These are phyloP conservation scores for Apis laboriosa DNA, from an alignment of 1,140 invertebrate genomes.

Conservation along the genomic window DNA sequence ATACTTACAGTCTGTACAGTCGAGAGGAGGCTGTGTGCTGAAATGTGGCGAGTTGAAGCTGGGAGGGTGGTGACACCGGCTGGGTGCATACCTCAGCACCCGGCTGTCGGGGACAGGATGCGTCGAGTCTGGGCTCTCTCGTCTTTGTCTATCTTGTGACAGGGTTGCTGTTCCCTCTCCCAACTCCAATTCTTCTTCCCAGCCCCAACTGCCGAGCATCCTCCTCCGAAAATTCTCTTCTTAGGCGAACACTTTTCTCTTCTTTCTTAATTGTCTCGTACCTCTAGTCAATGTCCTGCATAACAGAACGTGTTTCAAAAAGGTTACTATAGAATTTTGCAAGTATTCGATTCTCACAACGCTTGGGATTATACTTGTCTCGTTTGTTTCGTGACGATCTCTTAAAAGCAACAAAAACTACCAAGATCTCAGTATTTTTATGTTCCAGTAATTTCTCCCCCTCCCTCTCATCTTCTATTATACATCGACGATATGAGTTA, in stretches of 20 bases:
- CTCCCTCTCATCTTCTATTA: too few species aligned
- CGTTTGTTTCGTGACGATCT: background rate
- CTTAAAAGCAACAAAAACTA: background rate
- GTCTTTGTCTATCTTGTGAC: constrained; percentile 70
- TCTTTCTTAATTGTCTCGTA: constrained; percentile 71
- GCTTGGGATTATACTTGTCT: background rate
- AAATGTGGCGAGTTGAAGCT: constrained; percentile 75
- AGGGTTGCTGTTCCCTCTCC: constrained; percentile 71
- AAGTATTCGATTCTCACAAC: constrained; percentile 3
- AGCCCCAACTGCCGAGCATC: constrained; percentile 79
- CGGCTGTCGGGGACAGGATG: constrained; percentile 78
- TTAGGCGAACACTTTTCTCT: constrained; percentile 72
- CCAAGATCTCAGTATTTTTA: background rate
- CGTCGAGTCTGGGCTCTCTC: constrained; percentile 76
- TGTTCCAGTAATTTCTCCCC: background rate
- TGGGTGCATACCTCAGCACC: constrained; percentile 81
- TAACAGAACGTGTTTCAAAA: constrained; percentile 42
- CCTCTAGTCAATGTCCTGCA: constrained; percentile 70
- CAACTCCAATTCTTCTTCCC: constrained; percentile 78
- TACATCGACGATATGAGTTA: too few species aligned
- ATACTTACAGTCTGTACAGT: constrained; percentile 78
- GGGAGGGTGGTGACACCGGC: constrained; percentile 77
- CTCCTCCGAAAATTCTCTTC: constrained; percentile 76
- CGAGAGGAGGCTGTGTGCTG: constrained; percentile 75
- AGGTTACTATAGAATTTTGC: background rate